Base-by-base conservation (phyloP, 1,140 invertebrate genomes). In the Drosophila dunni region DNA sequence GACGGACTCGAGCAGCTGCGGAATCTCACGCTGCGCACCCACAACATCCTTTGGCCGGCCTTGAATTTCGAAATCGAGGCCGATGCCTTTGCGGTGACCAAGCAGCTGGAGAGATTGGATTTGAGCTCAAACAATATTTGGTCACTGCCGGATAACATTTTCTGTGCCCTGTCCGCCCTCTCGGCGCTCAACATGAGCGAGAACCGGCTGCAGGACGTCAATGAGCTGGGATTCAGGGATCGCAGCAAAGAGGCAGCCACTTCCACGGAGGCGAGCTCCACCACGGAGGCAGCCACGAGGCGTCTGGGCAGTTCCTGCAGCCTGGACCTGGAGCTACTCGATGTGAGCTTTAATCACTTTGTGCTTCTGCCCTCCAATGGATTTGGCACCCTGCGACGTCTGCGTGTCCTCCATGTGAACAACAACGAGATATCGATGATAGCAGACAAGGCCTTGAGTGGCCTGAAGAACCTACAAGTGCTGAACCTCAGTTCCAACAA, bases 51-150 rank as follows among this genome's bases (percentile, higher is more conserved):
- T 82, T 97, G 96, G 95, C 94, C 94, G 53, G 95, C 94, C 20
- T 95, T 97, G 91, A 96, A 95, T 80, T 93, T 98, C 75, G 96
- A 97, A 83, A 94, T 98, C 71, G 94, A 95, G 70, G 93, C 94
- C 7, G 95, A 95, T 61, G 96, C 95, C 65, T 98, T 97, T 91
- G 93, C 93, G 20, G 94, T 94, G 45, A 94, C 96, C 45, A 93
- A 95, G 67, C 95, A 96, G 85, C 93, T 97, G 81, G 96, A 97
- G 93, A 94, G 95, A 71, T 93, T 98, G 56, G 97, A 98, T 92
- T 92, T 98, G 34, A 97, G 96, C 81, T 95, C 94, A 78, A 98
- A 98, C 91, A 97, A 97, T 90, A 96, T 98, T 75, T 97, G 96
- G 95, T 96, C 96, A 13, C 95, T 98, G 85, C 97, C 97, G 1